Percentiles rank a stretch among this genome's conserved stretches.
Evolutionary conservation across 2,797 vertebrate genomes (phyloP).

Genomic region (Eurystomus glaucurus): DNA sequence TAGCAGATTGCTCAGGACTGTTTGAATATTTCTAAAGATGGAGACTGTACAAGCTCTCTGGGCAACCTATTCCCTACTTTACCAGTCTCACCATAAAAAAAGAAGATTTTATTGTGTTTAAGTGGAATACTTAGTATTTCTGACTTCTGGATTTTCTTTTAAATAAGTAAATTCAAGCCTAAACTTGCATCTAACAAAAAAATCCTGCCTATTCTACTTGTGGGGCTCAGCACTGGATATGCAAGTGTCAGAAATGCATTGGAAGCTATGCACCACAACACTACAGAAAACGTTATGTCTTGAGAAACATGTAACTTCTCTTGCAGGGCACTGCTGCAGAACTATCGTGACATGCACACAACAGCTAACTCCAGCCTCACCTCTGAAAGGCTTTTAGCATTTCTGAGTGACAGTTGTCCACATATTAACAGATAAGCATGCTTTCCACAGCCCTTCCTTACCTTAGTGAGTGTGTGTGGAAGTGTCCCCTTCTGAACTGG

Average conservation of each 20-base stretch:
- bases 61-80: neutral
- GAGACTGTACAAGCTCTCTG: neutral
- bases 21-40: neutral
- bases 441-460: neutral
- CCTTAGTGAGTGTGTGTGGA: neutral
- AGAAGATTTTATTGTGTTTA: neutral
- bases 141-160: neutral
- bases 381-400: neutral
- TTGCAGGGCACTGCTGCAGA: neutral
- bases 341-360: neutral
- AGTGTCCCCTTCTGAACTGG: neutral
- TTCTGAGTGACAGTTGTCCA: neutral
- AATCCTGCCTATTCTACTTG: neutral
- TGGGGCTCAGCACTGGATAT: rapidly evolving
- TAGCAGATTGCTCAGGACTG: neutral
- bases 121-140: neutral
- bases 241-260: neutral
- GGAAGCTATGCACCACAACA: neutral
- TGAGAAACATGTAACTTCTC: rapidly evolving
- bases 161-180: neutral
- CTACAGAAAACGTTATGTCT: neutral
- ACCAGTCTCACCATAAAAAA: neutral
- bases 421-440: rapidly evolving
- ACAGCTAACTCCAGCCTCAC: neutral
- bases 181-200: neutral